Conservation (phyloP, 1,140 invertebrate genomes). For the Nebria ingens region DNA sequence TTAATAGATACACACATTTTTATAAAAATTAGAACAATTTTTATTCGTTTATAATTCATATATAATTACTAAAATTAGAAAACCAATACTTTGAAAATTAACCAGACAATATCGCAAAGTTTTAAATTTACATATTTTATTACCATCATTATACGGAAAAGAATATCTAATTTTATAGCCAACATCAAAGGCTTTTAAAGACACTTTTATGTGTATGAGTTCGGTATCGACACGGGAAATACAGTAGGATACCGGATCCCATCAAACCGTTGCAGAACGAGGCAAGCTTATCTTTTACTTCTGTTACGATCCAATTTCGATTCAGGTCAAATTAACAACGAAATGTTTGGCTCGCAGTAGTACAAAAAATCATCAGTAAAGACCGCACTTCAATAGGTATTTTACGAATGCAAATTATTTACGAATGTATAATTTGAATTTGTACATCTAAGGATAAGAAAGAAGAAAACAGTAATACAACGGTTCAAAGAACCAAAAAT, state of each 20-base stretch:
- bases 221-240: background rate
- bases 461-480: background rate
- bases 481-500: too few relatives aligned
- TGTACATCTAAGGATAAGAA: background rate
- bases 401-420: background rate
- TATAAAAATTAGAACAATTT: too few relatives aligned
- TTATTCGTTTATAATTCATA: too few relatives aligned
- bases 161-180: background rate
- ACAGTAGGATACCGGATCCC: background rate
- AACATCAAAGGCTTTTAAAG: background rate
- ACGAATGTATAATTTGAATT: background rate
- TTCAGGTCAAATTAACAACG: background rate
- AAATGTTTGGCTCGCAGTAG: too few relatives aligned
- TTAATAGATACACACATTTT: too few relatives aligned
- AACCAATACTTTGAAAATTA: too few relatives aligned
- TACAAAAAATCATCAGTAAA: too few relatives aligned
- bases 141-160: background rate
- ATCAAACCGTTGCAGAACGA: background rate
- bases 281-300: background rate
- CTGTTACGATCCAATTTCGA: background rate
- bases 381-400: background rate
- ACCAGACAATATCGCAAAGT: too few relatives aligned
- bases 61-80: too few relatives aligned
- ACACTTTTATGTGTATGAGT: background rate
- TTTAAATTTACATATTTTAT: background rate